Percentiles rank a stretch among this genome's conserved stretches.
Evolutionary conservation across 2,888 invertebrate species (phyloP).

Genomic region (Athrips mouffetella): DNA sequence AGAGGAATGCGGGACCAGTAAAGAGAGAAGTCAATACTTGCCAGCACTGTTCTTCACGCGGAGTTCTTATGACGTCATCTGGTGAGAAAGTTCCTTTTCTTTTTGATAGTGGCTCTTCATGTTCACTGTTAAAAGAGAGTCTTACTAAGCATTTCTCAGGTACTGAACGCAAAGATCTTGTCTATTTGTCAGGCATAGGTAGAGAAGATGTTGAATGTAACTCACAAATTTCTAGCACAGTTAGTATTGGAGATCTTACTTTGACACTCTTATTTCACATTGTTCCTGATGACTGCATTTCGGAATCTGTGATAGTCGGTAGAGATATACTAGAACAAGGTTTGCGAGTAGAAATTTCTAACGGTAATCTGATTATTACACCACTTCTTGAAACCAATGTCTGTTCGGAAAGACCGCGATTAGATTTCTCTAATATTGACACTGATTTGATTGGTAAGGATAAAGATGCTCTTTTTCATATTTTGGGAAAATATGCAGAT

Average conservation of each 20-base stretch:
- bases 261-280: background rate
- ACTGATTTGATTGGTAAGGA: conserved; percentile 21
- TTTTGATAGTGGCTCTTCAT: conserved; percentile 4
- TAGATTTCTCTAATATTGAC: conserved; percentile 20
- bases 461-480: conserved; percentile 8
- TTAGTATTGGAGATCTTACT: background rate
- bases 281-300: background rate
- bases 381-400: background rate
- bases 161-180: background rate
- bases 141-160: background rate
- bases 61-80: background rate
- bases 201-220: background rate
- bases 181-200: background rate
- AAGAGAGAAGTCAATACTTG: conserved; percentile 9
- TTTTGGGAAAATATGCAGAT: conserved; percentile 20
- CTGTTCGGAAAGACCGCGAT: background rate
- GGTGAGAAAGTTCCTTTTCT: conserved; percentile 11
- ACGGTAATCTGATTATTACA: conserved; percentile 10
- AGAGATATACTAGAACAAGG: background rate
- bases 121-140: background rate
- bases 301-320: background rate
- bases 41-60: background rate
- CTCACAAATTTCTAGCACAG: background rate
- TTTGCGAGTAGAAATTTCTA: conserved; percentile 16
- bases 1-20: no score